Conservation (phyloP, 1,140 invertebrate species). For the Zaprionus nigranus region DNA sequence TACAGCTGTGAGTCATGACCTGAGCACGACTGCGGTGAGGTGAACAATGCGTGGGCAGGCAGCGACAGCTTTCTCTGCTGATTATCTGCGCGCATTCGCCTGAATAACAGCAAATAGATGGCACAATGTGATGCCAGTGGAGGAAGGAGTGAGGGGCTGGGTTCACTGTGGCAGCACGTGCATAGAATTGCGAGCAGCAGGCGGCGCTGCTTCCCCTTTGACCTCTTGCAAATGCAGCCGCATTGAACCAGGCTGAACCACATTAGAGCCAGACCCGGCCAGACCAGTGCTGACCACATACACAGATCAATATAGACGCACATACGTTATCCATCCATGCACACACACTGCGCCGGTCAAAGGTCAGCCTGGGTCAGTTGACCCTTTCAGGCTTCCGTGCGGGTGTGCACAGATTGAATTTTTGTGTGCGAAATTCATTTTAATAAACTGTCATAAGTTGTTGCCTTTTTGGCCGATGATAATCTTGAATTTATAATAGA, state of each 20-base stretch:
- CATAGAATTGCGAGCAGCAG: conserved; percentile 58
- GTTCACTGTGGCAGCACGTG: conserved; percentile 43
- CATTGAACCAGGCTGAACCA: neutral
- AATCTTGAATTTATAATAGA: conserved; percentile 68
- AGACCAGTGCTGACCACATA: neutral
- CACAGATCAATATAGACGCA: conserved; percentile 10
- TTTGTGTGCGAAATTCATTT: conserved; percentile 62
- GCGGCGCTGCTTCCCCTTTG: conserved; percentile 30
- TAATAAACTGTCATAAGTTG: conserved; percentile 76
- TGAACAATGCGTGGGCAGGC: conserved; percentile 36
- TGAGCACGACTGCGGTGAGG: neutral
- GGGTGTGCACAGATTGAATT: conserved; percentile 63
- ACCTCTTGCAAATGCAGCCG: conserved; percentile 6
- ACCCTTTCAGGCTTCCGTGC: conserved; percentile 16
- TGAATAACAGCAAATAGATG: conserved; percentile 25
- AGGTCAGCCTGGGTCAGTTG: conserved; percentile 1
- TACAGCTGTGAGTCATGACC: too few relatives aligned
- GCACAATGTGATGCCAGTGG: conserved; percentile 13
- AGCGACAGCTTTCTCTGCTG: neutral
- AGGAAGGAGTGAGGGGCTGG: neutral
- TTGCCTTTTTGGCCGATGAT: conserved; percentile 56
- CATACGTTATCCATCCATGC: neutral
- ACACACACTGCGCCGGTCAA: neutral
- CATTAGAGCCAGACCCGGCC: neutral
- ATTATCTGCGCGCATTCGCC: conserved; percentile 22